Evolutionary conservation across 2,888 invertebrate species (phyloP), one percentile per base, ranked within the genome.

Genomic region (Diarsia rubi): DNA sequence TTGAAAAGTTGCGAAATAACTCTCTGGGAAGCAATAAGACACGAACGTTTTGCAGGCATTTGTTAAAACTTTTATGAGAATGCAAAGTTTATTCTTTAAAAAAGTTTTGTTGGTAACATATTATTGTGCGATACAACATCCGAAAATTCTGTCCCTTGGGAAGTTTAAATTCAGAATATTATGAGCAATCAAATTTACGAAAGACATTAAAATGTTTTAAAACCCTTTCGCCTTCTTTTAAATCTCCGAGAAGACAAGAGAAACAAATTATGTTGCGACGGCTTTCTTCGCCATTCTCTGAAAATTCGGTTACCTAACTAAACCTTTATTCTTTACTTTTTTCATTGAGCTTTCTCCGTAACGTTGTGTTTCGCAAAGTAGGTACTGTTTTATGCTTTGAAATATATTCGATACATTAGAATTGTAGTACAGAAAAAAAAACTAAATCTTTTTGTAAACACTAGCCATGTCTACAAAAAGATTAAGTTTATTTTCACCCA

Each of bases 1-100:
- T 93, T 94, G 93, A 90, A 93, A 94, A 93, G 91, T 94, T 94
- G 86, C 85, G 87, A 91, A 91, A 92, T 93, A 93, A 92, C 91
- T 93, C 91, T 90, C 89, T 76, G 82, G 86, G 84, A 92, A 89
- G 90, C 92, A 91, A 91, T 91, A 92, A 91, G 90, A 93, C 90
- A 90, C 83, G 86, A 90, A 86, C 90, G 90, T 91, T 92, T 92
- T 91, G 91, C 90, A 90, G 88, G 90, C 90, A 92, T 94, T 93
- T 94, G 91, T 92, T 91, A 88, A 90, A 93, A 93, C 90, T 92
- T 91, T 83, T 84, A 79, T 79, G 82, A 82, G 84, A 87, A 87
- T 79, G 83, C 52, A 84, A 88, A 90, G 88, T 90, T 90, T 90
- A 86, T 90, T 88, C 83, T 85, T 86, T 82, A 72, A 81, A 82